phyloP scores from a whole-genome alignment of 2,113 vertebrate genomes.

The Anthoscopus minutus region DNA sequence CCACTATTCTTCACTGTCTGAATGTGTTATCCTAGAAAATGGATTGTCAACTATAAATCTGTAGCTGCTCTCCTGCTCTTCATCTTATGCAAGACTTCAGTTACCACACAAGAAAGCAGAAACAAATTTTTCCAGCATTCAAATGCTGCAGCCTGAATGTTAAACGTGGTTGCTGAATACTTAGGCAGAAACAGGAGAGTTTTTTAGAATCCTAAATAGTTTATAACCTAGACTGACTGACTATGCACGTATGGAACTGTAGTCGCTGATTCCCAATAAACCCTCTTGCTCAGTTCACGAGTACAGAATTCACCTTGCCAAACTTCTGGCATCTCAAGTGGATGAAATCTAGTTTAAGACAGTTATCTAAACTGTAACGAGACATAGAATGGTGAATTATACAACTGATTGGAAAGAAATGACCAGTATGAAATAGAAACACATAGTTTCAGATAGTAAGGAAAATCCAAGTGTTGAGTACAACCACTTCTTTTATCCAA shows the following conservation, averaged over 20 bases:
- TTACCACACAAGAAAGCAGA: neutral
- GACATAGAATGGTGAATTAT: neutral
- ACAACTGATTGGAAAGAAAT: neutral
- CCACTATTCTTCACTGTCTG: neutral
- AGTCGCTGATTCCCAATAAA: neutral
- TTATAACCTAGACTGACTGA: neutral
- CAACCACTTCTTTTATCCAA: neutral
- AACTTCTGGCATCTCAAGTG: neutral
- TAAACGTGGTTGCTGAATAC: neutral
- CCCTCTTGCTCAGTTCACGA: neutral
- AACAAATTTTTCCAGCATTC: neutral
- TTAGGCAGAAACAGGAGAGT: neutral
- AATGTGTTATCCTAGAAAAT: neutral
- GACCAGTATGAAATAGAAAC: neutral
- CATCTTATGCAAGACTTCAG: neutral
- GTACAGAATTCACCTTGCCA: neutral
- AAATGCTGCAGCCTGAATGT: neutral
- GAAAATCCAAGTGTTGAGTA: neutral
- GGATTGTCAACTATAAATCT: fast-evolving
- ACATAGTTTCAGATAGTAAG: neutral
- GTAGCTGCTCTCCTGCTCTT: neutral
- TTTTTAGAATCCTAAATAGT: neutral
- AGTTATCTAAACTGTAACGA: neutral
- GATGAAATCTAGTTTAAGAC: neutral
- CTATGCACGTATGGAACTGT: neutral